Base-by-base conservation (phyloP, 2,888 invertebrate species). In the Venusia cambrica region DNA sequence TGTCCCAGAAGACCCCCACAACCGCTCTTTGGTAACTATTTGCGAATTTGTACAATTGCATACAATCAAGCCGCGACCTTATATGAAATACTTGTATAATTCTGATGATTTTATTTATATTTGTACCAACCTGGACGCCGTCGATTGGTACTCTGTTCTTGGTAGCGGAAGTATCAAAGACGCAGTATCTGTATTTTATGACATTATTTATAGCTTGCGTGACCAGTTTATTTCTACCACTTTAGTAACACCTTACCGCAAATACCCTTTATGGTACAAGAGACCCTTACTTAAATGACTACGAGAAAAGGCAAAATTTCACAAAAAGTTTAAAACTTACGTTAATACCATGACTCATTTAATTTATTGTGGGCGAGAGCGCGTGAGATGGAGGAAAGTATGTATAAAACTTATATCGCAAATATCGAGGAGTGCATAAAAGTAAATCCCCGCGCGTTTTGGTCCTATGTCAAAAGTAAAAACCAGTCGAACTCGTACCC, bases 261-360 rank as follows among this genome's bases (percentile, higher is more conserved):
- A 31, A 4, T 31, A 31, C 16, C 31, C 31, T 3, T 2, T 12
- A 1, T 31, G 31, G 31, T 31, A 11, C 6, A 22, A 32, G n/a
- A n/a, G n/a, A n/a, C n/a, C n/a, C n/a, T n/a, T n/a, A n/a, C n/a
- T n/a, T n/a, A n/a, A n/a, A n/a, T 20, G 40, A 4, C 3, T 45
- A 4, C 40, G 31, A 29, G 45, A 40, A 32, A 45, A 45, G 18
- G 6, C 6, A 5, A 45, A 45, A 18, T 28, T 4, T 14, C 24
- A 17, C n/a, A 2, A 1, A 2, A 24, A 32, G 6, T 18, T 4
- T 9, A 18, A 13, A 12, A 12, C 1, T 2, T 24, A 32, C 4
- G 14, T 24, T 9, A 32, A 28, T 43, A 50, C 18, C 17, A 24
- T 10, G 4, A 31, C 0, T 34, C 27, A 4, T 40, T 40, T 19